Percentiles rank a stretch among this genome's conserved stretches.
These are phyloP conservation scores for Hydrochoerus hydrochaeris DNA, from an alignment of 2,113 vertebrate genomes.

Conservation along the genomic window DNA sequence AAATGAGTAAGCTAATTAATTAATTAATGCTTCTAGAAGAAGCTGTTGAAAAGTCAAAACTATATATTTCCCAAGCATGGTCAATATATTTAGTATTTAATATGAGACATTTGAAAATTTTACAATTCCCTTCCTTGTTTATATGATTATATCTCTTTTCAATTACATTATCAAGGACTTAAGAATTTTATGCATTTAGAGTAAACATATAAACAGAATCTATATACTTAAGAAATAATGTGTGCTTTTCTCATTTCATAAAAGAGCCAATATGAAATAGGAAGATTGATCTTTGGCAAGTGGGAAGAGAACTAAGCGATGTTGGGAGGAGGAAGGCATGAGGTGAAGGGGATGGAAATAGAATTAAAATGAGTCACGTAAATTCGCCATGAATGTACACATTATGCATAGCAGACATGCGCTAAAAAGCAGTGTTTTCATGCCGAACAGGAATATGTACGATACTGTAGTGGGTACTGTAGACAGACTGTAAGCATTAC, in stretches of 20 bases:
- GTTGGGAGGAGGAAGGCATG: neutral
- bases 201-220: neutral
- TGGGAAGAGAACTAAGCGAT: neutral
- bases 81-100: neutral
- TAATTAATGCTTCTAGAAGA: neutral
- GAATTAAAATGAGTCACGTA: neutral
- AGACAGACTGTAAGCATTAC: neutral
- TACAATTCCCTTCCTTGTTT: neutral
- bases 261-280: neutral
- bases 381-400: neutral
- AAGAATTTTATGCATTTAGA: neutral
- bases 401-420: neutral
- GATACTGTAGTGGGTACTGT: neutral
- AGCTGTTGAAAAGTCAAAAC: constrained; percentile 10
- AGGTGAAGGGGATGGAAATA: neutral
- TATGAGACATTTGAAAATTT: neutral
- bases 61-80: neutral
- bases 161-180: neutral
- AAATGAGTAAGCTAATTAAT: neutral
- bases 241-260: neutral
- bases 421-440: neutral
- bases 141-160: neutral
- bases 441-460: neutral
- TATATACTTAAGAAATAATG: neutral
- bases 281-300: neutral